Evolutionary conservation across 1,140 invertebrate genomes (phyloP).

Genomic region (Plodia interpunctella): DNA sequence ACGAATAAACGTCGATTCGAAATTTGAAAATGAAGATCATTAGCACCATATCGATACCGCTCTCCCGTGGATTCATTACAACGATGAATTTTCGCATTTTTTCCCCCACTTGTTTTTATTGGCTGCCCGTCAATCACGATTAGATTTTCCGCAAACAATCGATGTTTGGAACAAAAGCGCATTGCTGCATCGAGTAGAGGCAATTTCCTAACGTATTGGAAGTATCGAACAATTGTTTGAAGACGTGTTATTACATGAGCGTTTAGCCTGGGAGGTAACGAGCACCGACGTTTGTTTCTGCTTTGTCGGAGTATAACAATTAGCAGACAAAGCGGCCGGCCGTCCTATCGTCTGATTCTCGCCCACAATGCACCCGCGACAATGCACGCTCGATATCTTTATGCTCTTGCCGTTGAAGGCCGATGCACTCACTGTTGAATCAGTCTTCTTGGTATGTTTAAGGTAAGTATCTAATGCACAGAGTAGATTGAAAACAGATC

Average conservation of each 20-base stretch:
- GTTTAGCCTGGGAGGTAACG: slow-evolving; percentile 64
- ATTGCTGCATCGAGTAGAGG: slow-evolving; percentile 34
- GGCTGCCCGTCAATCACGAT: slow-evolving; percentile 48
- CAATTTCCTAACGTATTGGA: slow-evolving; percentile 63
- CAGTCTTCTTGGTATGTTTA: slow-evolving; percentile 50
- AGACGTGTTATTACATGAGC: slow-evolving; percentile 66
- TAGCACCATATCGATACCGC: slow-evolving; percentile 57
- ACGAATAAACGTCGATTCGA: slow-evolving; percentile 70
- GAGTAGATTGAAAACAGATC: background rate
- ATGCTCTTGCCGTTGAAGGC: slow-evolving; percentile 52
- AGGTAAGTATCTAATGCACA: slow-evolving; percentile 18
- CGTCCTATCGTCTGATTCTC: slow-evolving; percentile 53
- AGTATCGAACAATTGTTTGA: slow-evolving; percentile 63
- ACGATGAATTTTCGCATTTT: slow-evolving; percentile 53
- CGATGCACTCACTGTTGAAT: slow-evolving; percentile 65
- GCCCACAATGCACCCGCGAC: slow-evolving; percentile 51
- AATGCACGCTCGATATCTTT: slow-evolving; percentile 71
- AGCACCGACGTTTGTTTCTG: slow-evolving; percentile 55
- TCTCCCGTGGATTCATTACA: slow-evolving; percentile 55
- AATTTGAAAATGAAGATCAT: slow-evolving; percentile 71
- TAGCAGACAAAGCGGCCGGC: slow-evolving; percentile 61
- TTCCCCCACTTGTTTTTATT: slow-evolving; percentile 35
- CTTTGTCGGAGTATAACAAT: slow-evolving; percentile 70
- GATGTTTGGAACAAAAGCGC: slow-evolving; percentile 40
- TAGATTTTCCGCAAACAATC: slow-evolving; percentile 34